Percentiles rank a stretch among this genome's conserved stretches.
phyloP scores from a whole-genome alignment of 2,888 invertebrate species.

The Conus canariensis region DNA sequence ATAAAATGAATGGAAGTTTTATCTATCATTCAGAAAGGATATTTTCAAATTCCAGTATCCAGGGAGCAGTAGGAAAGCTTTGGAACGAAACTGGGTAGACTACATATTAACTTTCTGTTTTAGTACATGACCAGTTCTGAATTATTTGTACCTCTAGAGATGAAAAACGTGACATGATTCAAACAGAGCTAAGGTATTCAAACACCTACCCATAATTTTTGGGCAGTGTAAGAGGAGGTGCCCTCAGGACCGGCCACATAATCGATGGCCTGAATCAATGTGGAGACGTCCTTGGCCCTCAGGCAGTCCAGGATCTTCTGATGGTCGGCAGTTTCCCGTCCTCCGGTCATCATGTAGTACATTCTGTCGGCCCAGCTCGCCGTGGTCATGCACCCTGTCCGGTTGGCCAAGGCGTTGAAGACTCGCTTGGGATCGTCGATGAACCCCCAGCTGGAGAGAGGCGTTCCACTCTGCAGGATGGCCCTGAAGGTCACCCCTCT shows the following conservation, averaged over 20 bases:
- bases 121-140: no score
- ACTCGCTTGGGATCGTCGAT: not conserved
- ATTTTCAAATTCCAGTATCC: no score
- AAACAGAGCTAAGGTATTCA: not conserved
- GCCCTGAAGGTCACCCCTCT: constrained; percentile 20
- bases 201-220: not conserved
- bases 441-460: not conserved
- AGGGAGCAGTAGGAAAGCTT: no score
- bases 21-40: no score
- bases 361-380: not conserved
- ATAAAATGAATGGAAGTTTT: no score
- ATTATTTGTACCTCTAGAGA: no score
- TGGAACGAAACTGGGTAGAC: no score
- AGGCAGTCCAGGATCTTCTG: constrained; percentile 23
- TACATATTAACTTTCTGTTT: no score
- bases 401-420: constrained; percentile 6
- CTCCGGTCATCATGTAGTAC: not conserved
- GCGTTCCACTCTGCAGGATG: constrained; percentile 37
- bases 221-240: not conserved
- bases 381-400: not conserved
- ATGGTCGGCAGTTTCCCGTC: not conserved
- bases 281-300: not conserved
- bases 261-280: not conserved
- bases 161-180: no score
- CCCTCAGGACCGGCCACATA: not conserved